These are phyloP conservation scores for Etheostoma cragini DNA, from an alignment of 2,113 vertebrate species.

Conservation along the genomic window DNA sequence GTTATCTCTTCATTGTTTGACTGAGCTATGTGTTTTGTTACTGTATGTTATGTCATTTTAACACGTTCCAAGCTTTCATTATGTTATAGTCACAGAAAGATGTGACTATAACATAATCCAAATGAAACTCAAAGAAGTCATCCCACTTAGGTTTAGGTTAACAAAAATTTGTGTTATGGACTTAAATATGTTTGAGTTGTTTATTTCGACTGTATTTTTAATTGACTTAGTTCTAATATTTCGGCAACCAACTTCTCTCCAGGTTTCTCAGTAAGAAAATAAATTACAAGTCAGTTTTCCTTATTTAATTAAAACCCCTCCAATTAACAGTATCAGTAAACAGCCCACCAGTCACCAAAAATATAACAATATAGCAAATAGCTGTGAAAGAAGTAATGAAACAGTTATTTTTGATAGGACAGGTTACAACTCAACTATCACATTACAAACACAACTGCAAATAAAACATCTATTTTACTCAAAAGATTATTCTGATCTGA, in stretches of 20 bases:
- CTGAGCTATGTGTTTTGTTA: background rate
- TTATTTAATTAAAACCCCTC: conserved; percentile 47
- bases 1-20: background rate
- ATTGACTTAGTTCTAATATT: background rate
- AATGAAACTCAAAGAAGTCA: background rate
- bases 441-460: conserved; percentile 34
- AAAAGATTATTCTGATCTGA: conserved; percentile 34
- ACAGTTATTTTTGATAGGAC: conserved; percentile 30
- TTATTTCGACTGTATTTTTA: conserved; percentile 4
- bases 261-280: conserved; percentile 1
- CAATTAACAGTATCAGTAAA: conserved; percentile 12
- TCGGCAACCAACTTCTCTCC: background rate
- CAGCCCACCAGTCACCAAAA: conserved; percentile 42
- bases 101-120: too few species aligned
- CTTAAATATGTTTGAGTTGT: conserved; percentile 3
- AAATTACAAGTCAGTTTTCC: conserved; percentile 19
- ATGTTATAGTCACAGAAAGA: conserved; percentile 7
- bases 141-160: conserved; percentile 17
- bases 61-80: conserved; percentile 6
- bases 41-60: background rate
- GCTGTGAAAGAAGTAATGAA: conserved; percentile 40
- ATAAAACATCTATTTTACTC: conserved; percentile 19
- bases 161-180: conserved; percentile 29
- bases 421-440: conserved; percentile 39
- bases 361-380: background rate